Evolutionary conservation across 2,113 vertebrate species (phyloP).

Genomic region (Pollimyrus isidori): DNA sequence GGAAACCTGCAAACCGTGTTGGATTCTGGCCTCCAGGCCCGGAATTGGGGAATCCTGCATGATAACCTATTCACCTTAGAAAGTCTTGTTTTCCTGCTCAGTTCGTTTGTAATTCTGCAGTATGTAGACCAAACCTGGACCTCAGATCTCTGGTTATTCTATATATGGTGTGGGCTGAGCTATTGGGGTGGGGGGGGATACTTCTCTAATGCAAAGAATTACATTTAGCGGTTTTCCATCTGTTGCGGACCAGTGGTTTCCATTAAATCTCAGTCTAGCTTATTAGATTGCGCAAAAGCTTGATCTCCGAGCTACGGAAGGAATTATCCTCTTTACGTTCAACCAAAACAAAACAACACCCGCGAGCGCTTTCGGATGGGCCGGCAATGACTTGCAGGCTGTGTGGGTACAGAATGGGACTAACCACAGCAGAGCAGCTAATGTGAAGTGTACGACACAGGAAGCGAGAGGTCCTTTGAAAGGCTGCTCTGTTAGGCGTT

Average conservation of each 20-base stretch:
- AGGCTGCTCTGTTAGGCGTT: background rate
- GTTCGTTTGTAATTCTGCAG: background rate
- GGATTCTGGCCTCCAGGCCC: background rate
- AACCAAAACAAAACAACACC: background rate
- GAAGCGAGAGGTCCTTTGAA: background rate
- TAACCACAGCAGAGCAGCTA: background rate
- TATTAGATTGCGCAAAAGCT: background rate
- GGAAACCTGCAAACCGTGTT: background rate
- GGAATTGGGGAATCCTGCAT: background rate
- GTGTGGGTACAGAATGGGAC: background rate
- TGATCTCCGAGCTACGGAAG: background rate
- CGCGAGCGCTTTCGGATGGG: background rate
- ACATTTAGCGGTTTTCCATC: conserved; percentile 1
- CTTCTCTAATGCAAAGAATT: background rate
- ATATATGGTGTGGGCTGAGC: background rate
- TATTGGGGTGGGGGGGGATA: background rate
- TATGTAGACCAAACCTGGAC: background rate
- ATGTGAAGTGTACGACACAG: background rate
- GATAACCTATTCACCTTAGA: background rate
- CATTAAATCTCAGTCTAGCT: background rate
- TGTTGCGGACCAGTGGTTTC: background rate
- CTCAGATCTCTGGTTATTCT: background rate
- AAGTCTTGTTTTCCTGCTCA: background rate
- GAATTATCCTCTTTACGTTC: conserved; percentile 1
- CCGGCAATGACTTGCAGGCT: background rate